Conservation (phyloP, 2,797 vertebrate genomes). For the Xenentodon cancila region DNA sequence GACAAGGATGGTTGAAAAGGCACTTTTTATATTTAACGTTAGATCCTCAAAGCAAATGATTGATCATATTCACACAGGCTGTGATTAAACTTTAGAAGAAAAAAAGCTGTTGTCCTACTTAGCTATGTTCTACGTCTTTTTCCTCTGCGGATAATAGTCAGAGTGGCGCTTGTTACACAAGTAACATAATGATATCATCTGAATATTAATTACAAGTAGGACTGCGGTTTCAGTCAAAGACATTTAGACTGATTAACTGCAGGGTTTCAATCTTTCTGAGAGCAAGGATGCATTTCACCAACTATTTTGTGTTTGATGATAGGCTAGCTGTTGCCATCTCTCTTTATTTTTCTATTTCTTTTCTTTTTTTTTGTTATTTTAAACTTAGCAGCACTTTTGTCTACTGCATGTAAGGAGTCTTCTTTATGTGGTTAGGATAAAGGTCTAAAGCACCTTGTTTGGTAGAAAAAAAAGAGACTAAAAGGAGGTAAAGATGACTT, state of each 20-base stretch:
- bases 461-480: neutral
- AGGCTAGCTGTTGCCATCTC: neutral
- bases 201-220: too few relatives aligned
- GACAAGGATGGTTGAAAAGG: too few relatives aligned
- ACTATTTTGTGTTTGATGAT: slow-evolving; percentile 20
- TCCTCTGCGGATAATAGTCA: neutral
- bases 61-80: slow-evolving; percentile 50
- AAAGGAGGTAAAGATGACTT: neutral
- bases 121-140: neutral
- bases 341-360: slow-evolving; percentile 1
- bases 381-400: neutral
- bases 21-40: neutral
- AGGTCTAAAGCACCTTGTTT: neutral
- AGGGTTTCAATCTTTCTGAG: neutral
- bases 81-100: slow-evolving; percentile 38
- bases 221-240: too few relatives aligned
- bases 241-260: too few relatives aligned
- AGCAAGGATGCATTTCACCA: neutral
- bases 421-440: too few relatives aligned
- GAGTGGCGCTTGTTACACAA: slow-evolving; percentile 26
- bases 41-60: slow-evolving; percentile 35
- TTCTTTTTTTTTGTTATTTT: neutral
- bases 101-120: slow-evolving; percentile 16
- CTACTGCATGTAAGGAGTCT: too few relatives aligned
- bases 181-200: slow-evolving; percentile 36